Evolutionary conservation across 53 echinoderm and acorn worm species (phyloP).

Genomic region (Glandiceps talaboti): DNA sequence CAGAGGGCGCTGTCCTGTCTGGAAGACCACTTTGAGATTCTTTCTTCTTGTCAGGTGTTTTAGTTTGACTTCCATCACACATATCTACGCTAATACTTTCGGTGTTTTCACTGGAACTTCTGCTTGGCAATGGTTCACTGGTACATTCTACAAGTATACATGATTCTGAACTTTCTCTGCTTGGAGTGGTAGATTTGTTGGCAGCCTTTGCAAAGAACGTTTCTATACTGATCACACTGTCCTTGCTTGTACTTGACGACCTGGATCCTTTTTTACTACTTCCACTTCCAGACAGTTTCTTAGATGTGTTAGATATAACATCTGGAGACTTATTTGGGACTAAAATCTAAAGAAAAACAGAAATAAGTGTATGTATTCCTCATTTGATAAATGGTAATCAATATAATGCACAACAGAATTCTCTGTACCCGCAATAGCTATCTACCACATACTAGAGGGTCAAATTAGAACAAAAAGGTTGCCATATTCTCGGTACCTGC

Average conservation of each 20-base stretch:
- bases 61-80: conserved; percentile 4
- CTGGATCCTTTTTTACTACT: neutral
- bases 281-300: neutral
- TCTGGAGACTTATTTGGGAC: too few species aligned
- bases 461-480: too few species aligned
- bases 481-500: too few species aligned
- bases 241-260: neutral
- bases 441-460: too few species aligned
- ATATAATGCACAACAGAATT: too few species aligned
- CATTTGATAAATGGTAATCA: too few species aligned
- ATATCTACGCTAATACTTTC: conserved; percentile 7
- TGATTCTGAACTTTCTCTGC: neutral
- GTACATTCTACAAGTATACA: neutral
- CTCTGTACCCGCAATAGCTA: too few species aligned
- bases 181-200: neutral
- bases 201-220: neutral
- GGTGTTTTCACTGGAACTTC: conserved; percentile 10
- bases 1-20: conserved; percentile 19
- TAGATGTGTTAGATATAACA: too few species aligned
- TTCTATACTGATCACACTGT: neutral
- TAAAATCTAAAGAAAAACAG: too few species aligned
- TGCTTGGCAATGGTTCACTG: conserved; percentile 22
- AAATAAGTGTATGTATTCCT: too few species aligned
- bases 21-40: neutral
- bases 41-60: neutral